Evolutionary conservation across 2,888 invertebrate genomes (phyloP).

Genomic region (Drosophila kanekoi): DNA sequence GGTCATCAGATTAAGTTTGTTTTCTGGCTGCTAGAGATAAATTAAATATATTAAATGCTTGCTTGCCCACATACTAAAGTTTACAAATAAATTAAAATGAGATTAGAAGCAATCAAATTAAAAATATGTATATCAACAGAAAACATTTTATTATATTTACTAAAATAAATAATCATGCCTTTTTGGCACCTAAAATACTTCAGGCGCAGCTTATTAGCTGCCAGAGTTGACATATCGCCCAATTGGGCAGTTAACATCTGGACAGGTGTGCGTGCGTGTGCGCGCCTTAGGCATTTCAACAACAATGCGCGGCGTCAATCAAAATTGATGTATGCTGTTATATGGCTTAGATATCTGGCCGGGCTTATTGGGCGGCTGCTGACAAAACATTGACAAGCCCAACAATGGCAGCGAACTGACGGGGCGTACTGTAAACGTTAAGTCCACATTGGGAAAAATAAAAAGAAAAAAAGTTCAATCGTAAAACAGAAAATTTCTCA

Average conservation of each 20-base stretch:
- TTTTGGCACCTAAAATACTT: neutral
- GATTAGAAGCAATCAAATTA: too few relatives aligned
- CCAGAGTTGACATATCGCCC: neutral
- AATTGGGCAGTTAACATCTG: neutral
- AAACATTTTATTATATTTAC: too few relatives aligned
- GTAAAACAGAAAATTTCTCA: constrained; percentile 39
- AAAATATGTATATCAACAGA: too few relatives aligned
- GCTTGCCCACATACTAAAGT: too few relatives aligned
- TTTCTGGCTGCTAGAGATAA: too few relatives aligned
- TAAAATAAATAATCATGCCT: too few relatives aligned
- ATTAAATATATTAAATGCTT: too few relatives aligned
- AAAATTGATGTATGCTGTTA: constrained; percentile 21
- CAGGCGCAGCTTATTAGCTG: neutral
- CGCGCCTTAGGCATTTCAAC: constrained; percentile 16
- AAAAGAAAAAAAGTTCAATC: constrained; percentile 40
- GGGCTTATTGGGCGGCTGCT: constrained; percentile 52
- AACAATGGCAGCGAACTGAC: constrained; percentile 62
- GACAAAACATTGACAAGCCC: constrained; percentile 62
- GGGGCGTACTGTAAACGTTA: constrained; percentile 62
- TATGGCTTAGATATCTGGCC: constrained; percentile 14
- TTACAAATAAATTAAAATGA: too few relatives aligned
- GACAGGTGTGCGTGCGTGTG: constrained; percentile 19
- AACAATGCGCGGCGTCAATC: constrained; percentile 54
- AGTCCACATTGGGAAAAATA: constrained; percentile 37
- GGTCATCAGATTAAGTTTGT: too few relatives aligned